These are phyloP conservation scores for Semnopithecus entellus DNA, from an alignment of 2,113 vertebrate species.

Conservation along the genomic window DNA sequence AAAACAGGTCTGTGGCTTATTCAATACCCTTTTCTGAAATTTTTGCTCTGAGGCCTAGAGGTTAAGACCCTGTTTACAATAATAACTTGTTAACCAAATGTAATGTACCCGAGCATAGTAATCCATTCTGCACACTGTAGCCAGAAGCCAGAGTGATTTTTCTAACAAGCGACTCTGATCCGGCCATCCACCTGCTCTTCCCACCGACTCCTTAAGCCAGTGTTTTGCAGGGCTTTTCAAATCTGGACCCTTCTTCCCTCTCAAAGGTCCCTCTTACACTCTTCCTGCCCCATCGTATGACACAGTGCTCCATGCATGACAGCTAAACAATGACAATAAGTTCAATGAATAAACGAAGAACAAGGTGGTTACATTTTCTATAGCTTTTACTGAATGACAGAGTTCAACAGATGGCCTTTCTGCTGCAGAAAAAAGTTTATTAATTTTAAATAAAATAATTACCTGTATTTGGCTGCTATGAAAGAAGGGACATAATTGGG, in stretches of 20 bases:
- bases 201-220: background rate
- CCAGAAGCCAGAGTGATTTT: background rate
- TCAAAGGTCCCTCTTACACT: background rate
- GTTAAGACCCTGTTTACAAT: conserved; percentile 31
- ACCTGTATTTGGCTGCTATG: background rate
- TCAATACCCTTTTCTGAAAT: background rate
- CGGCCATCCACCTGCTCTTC: background rate
- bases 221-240: background rate
- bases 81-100: conserved; percentile 20
- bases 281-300: fast-evolving
- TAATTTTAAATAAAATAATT: background rate
- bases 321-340: background rate
- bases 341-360: background rate
- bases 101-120: background rate
- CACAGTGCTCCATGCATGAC: background rate
- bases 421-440: background rate
- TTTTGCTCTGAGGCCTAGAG: background rate
- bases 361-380: background rate
- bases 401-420: background rate
- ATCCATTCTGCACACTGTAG: background rate
- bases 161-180: background rate
- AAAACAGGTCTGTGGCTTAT: conserved; percentile 16
- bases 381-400: background rate
- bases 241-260: background rate
- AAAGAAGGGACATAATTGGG: background rate